Percentiles rank a stretch among this genome's conserved stretches.
Evolutionary conservation across 1,140 invertebrate genomes (phyloP).

Genomic region (Lepidurus apus): DNA sequence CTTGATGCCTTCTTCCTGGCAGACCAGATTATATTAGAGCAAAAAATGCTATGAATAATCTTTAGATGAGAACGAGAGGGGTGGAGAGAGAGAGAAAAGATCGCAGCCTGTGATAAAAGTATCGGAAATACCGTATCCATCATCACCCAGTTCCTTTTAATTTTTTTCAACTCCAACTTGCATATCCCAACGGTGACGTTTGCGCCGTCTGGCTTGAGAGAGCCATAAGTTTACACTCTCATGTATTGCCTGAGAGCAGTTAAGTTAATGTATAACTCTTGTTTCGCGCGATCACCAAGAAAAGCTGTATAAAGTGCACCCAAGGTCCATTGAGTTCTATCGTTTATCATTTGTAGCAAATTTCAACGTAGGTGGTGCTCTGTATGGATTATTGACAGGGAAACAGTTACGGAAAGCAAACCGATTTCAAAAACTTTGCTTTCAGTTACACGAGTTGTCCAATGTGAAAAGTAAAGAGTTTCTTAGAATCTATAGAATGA

Average conservation of each 20-base stretch:
- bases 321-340: not conserved
- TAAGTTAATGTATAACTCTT: constrained; percentile 3
- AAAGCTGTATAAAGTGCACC: not conserved
- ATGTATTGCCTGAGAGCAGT: not conserved
- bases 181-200: not conserved
- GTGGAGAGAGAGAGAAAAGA: not conserved
- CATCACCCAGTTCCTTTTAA: constrained; percentile 7
- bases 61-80: not conserved
- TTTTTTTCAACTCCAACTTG: not conserved
- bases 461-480: not conserved
- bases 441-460: not conserved
- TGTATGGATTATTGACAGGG: constrained; percentile 3
- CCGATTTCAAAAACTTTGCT: not conserved
- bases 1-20: not conserved
- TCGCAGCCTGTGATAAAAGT: constrained; percentile 15
- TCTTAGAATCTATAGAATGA: not conserved
- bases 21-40: constrained; percentile 3
- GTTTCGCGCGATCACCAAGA: not conserved
- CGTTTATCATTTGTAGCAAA: not conserved
- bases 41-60: constrained; percentile 16
- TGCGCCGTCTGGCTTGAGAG: not conserved
- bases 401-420: not conserved
- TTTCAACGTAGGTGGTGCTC: not conserved
- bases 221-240: constrained; percentile 15
- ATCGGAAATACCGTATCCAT: constrained; percentile 19